Evolutionary conservation across 2,797 vertebrate genomes (phyloP).

Genomic region (Urosaurus nigricauda): DNA sequence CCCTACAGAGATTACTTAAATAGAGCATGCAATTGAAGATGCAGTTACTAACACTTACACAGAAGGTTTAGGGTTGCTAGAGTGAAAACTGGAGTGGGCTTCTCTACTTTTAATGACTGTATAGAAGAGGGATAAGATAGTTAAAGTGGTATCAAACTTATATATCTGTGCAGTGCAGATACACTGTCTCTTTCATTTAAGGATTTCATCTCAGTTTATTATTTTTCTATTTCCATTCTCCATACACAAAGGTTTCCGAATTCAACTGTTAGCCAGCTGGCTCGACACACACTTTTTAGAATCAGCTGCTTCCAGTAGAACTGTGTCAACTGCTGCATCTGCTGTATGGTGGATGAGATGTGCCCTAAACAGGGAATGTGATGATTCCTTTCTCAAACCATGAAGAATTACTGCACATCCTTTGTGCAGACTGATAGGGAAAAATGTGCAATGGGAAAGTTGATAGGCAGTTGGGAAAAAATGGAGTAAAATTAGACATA

Average conservation of each 20-base stretch:
- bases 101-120: no score
- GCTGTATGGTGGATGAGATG: neutral
- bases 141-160: no score
- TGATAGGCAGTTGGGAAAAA: neutral
- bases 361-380: neutral
- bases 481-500: neutral
- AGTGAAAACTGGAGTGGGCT: no score
- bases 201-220: neutral
- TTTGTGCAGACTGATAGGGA: no score
- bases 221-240: neutral
- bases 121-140: no score
- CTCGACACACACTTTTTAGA: neutral
- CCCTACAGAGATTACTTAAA: constrained; percentile 6
- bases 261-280: neutral
- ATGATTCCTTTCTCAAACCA: neutral
- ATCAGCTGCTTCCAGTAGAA: neutral
- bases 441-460: neutral
- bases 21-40: neutral
- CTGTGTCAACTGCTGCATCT: neutral
- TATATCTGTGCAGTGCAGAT: no score
- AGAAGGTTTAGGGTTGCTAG: neutral
- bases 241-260: neutral
- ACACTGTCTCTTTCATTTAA: no score
- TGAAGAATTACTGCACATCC: neutral
- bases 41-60: neutral